These are phyloP conservation scores for Lucifuga dentata DNA, from an alignment of 2,113 vertebrate species.

Conservation along the genomic window DNA sequence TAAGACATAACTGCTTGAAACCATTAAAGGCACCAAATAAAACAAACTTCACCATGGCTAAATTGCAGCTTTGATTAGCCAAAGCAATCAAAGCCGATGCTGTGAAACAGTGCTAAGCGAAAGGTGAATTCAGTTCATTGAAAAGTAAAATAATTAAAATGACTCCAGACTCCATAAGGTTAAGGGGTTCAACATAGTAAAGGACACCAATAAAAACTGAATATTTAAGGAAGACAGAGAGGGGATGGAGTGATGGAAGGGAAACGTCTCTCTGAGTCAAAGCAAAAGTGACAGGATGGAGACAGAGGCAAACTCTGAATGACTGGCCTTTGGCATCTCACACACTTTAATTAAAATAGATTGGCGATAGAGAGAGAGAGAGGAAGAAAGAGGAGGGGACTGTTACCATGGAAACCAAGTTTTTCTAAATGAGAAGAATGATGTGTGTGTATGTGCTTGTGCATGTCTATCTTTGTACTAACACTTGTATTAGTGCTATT, in stretches of 20 bases:
- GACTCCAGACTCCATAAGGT: too few relatives aligned
- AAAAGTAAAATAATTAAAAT: too few relatives aligned
- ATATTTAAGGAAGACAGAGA: neutral
- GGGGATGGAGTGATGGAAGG: conserved; percentile 14
- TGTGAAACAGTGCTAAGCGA: too few relatives aligned
- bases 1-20: too few relatives aligned
- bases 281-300: conserved; percentile 69
- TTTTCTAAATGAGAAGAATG: conserved; percentile 28
- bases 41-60: too few relatives aligned
- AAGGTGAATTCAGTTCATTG: too few relatives aligned
- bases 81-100: too few relatives aligned
- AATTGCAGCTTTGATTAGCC: too few relatives aligned
- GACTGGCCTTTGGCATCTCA: conserved; percentile 74
- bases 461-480: neutral
- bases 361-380: conserved; percentile 40
- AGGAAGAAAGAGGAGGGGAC: conserved; percentile 24
- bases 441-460: neutral
- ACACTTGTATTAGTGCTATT: neutral
- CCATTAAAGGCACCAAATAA: too few relatives aligned
- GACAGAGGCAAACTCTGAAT: conserved; percentile 47
- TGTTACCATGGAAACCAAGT: conserved; percentile 65
- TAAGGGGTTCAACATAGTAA: too few relatives aligned
- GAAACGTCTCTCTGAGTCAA: conserved; percentile 57
- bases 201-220: neutral
- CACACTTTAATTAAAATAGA: conserved; percentile 80